Percentiles rank a stretch among this genome's conserved stretches.
Evolutionary conservation across 2,113 vertebrate species (phyloP).

Genomic region (Eolophus roseicapilla): DNA sequence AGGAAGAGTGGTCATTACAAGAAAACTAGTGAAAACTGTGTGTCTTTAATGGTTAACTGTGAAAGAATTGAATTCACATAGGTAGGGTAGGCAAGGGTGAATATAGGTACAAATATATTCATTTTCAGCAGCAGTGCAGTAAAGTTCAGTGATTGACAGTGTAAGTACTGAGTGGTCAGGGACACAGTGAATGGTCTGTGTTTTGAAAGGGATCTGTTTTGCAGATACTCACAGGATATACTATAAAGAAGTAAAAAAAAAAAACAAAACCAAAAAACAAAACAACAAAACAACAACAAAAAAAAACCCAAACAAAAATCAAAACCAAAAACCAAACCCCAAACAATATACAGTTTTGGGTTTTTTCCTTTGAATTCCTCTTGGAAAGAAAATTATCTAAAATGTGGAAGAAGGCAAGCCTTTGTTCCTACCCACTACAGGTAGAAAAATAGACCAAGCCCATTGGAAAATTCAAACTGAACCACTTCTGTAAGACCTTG

Average conservation of each 20-base stretch:
- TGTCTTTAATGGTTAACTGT: neutral
- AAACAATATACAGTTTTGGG: neutral
- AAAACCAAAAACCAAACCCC: neutral
- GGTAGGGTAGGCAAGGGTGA: neutral
- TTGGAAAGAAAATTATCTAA: neutral
- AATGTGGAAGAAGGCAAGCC: neutral
- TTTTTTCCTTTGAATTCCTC: neutral
- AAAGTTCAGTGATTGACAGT: neutral
- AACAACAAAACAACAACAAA: neutral
- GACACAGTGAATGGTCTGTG: neutral
- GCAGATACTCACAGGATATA: neutral
- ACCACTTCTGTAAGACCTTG: neutral
- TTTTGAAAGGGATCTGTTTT: neutral
- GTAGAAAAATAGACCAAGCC: slow-evolving; percentile 2
- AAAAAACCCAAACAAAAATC: neutral
- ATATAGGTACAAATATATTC: neutral
- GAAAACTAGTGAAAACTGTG: neutral
- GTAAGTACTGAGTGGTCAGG: neutral
- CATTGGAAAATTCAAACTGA: neutral
- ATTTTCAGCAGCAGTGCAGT: neutral
- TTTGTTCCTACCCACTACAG: neutral
- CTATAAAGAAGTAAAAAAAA: neutral
- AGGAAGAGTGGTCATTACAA: neutral
- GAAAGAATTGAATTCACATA: neutral
- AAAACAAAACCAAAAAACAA: neutral